Evolutionary conservation across 1,140 invertebrate species (phyloP).

Genomic region (Araneus ventricosus): DNA sequence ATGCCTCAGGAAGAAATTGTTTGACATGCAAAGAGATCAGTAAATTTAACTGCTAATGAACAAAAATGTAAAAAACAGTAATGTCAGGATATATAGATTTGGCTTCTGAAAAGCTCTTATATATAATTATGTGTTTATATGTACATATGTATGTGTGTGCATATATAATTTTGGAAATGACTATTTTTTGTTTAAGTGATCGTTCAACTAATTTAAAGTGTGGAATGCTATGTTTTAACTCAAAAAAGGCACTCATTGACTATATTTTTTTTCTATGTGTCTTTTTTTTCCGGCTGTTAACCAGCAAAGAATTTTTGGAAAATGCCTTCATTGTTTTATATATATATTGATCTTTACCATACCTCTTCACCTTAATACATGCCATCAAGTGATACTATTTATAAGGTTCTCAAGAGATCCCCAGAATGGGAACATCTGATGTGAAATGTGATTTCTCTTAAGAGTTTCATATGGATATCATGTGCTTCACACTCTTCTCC

Average conservation of each 20-base stretch:
- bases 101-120: background rate
- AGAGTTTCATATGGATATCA: slow-evolving; percentile 51
- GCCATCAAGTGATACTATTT: slow-evolving; percentile 52
- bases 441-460: slow-evolving; percentile 59
- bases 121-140: slow-evolving; percentile 10
- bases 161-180: background rate
- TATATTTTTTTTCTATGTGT: background rate
- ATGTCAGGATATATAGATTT: too few relatives aligned
- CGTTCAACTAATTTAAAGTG: background rate
- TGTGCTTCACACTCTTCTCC: slow-evolving; percentile 4
- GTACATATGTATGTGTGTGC: background rate
- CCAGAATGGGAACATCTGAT: slow-evolving; percentile 4
- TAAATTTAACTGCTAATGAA: too few relatives aligned
- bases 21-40: background rate
- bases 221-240: slow-evolving; percentile 22
- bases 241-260: background rate
- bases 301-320: slow-evolving; percentile 43
- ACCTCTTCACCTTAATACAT: slow-evolving; percentile 40
- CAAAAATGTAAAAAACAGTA: too few relatives aligned
- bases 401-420: slow-evolving; percentile 4
- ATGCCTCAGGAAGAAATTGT: background rate
- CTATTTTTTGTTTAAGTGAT: background rate
- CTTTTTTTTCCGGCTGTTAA: background rate
- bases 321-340: slow-evolving; percentile 67
- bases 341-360: slow-evolving; percentile 30